These are phyloP conservation scores for Umimayanthus chanpuru DNA, from an alignment of 92 coral and sea anemone genomes.

Conservation along the genomic window DNA sequence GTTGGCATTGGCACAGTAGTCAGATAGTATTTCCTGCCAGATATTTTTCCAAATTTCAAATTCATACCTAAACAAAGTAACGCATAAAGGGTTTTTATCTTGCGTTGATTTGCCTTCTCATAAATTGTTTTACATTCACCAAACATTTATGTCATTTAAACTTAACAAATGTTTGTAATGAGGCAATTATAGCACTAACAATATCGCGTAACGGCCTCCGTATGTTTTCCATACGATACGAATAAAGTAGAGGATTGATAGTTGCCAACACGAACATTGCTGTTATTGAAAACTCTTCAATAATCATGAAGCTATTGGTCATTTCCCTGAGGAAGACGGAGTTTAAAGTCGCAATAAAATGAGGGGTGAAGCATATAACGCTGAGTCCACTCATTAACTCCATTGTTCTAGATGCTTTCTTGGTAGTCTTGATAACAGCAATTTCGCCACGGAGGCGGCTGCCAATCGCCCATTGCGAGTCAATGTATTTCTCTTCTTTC, in stretches of 20 bases:
- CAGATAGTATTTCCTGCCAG: too few species aligned
- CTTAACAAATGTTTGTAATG: background rate
- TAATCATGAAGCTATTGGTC: background rate
- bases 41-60: too few species aligned
- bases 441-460: background rate
- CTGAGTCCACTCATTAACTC: background rate
- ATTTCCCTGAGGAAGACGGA: slow-evolving; percentile 14
- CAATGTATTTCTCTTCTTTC: background rate
- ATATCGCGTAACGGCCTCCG: background rate
- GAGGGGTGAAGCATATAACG: slow-evolving; percentile 14
- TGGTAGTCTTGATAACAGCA: background rate
- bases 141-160: too few species aligned
- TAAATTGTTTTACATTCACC: background rate
- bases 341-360: background rate
- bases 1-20: too few species aligned
- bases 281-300: slow-evolving; percentile 1
- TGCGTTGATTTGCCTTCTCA: background rate
- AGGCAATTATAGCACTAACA: background rate
- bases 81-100: background rate
- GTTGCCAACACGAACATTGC: slow-evolving; percentile 3
- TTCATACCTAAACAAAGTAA: too few species aligned
- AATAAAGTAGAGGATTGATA: slow-evolving; percentile 7
- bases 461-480: background rate
- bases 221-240: slow-evolving; percentile 18
- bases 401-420: slow-evolving; percentile 13